phyloP scores from a whole-genome alignment of 2,113 vertebrate genomes.

The Tragelaphus imberbis region DNA sequence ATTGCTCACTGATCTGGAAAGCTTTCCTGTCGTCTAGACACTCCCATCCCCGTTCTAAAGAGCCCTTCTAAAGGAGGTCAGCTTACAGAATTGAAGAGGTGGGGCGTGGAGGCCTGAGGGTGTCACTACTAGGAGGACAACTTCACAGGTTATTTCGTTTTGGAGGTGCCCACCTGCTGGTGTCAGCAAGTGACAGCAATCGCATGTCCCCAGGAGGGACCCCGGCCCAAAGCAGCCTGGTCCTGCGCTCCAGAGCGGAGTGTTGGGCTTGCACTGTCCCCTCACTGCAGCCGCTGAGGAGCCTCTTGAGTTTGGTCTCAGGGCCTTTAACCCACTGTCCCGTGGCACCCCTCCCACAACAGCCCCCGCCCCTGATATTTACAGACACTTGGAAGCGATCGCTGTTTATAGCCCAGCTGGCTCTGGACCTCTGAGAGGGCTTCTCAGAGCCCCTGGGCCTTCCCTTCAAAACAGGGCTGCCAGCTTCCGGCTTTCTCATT shows the following conservation, averaged over 20 bases:
- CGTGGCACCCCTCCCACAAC: neutral
- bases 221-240: too few species aligned
- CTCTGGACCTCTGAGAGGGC: neutral
- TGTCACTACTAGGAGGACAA: neutral
- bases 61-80: neutral
- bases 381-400: neutral
- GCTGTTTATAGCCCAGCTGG: neutral
- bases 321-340: neutral
- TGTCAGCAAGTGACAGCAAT: neutral
- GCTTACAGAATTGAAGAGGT: neutral
- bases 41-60: neutral
- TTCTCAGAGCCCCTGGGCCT: neutral
- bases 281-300: neutral
- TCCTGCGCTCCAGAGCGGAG: neutral
- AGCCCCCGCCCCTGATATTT: neutral
- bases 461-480: neutral
- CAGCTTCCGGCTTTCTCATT: neutral
- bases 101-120: neutral
- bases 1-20: neutral
- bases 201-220: neutral
- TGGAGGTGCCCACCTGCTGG: neutral
- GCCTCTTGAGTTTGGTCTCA: neutral
- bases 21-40: neutral
- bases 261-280: fast-evolving
- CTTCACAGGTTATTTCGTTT: neutral